A percentile compares a stretch with the other conserved stretches of the same genome.
phyloP scores from a whole-genome alignment of 1,140 invertebrate species.

The Adelges cooleyi region DNA sequence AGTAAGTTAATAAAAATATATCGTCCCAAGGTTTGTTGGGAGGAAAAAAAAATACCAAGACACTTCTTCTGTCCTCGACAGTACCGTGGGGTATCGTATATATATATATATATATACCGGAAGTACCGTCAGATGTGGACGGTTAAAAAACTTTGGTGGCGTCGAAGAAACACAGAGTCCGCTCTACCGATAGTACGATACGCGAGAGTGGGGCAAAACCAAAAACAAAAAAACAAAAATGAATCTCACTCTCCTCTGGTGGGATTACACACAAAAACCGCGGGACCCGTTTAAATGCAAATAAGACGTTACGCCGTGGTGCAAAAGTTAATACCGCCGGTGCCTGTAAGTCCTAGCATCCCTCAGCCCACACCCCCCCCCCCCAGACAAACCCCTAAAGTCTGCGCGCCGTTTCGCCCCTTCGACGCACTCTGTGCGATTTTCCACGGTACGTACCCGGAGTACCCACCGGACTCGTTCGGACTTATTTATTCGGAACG shows the following conservation, averaged over 20 bases:
- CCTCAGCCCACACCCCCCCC: not conserved
- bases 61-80: no score
- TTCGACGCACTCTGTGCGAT: no score
- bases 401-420: no score
- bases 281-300: conserved; percentile 22
- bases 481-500: conserved; percentile 23
- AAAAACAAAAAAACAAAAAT: not conserved
- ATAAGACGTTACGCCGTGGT: conserved; percentile 14
- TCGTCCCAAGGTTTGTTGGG: not conserved
- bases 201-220: not conserved
- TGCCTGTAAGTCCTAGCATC: not conserved
- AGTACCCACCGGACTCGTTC: conserved; percentile 14
- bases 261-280: conserved; percentile 12
- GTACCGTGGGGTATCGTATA: no score
- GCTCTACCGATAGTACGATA: no score
- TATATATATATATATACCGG: no score
- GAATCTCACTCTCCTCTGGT: not conserved
- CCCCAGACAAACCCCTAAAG: not conserved
- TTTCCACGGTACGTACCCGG: not conserved
- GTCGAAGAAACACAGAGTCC: not conserved
- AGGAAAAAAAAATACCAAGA: not conserved
- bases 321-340: not conserved
- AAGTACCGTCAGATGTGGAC: not conserved
- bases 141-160: conserved; percentile 3
- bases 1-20: conserved; percentile 22